Conservation (phyloP, 1,140 invertebrate genomes). For the Eupeodes corollae region DNA sequence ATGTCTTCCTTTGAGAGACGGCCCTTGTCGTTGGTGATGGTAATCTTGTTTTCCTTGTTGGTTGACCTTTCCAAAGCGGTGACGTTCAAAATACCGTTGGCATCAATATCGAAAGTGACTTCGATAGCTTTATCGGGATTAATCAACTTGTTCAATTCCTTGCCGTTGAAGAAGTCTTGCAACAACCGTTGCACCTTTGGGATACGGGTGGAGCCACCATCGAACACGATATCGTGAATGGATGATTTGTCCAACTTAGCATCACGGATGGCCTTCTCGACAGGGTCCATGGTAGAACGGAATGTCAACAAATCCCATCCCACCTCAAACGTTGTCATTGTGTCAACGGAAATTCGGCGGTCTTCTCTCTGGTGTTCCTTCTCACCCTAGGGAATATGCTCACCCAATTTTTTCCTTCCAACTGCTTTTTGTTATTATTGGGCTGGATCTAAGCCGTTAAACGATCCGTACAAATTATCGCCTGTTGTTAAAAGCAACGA, state of each 20-base stretch:
- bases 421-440: no score
- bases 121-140: slow-evolving; percentile 94
- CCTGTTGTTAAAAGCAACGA: no score
- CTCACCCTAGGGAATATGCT: no score
- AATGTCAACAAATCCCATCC: no score
- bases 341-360: no score
- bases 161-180: slow-evolving; percentile 94
- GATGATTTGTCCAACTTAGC: slow-evolving; percentile 86
- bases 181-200: slow-evolving; percentile 94
- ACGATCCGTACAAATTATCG: no score
- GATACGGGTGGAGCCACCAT: slow-evolving; percentile 97
- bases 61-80: slow-evolving; percentile 84
- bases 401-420: no score
- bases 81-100: slow-evolving; percentile 80
- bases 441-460: no score
- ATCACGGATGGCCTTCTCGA: slow-evolving; percentile 87
- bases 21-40: slow-evolving; percentile 96
- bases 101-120: slow-evolving; percentile 84
- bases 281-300: slow-evolving; percentile 83
- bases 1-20: slow-evolving; percentile 94
- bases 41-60: slow-evolving; percentile 95
- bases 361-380: no score
- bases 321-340: no score
- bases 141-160: slow-evolving; percentile 95
- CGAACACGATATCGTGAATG: slow-evolving; percentile 92